Percentiles rank a stretch among this genome's conserved stretches.
These are phyloP conservation scores for Zosterops lateralis DNA, from an alignment of 2,113 vertebrate species.

Conservation along the genomic window DNA sequence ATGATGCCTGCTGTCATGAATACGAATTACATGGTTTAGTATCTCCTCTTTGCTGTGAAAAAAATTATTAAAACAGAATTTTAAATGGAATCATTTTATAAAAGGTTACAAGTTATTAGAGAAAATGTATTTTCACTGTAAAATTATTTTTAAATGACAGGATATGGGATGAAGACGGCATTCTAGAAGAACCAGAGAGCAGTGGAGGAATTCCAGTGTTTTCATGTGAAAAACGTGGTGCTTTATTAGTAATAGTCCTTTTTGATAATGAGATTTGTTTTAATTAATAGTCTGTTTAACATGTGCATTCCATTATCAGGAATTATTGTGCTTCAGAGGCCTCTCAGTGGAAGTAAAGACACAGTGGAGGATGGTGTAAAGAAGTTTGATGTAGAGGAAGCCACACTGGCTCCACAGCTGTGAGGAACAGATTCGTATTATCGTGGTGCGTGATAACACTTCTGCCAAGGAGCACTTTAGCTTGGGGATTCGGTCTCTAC, in stretches of 20 bases:
- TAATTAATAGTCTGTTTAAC: conserved; percentile 31
- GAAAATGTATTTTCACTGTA: not conserved
- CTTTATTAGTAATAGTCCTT: not conserved
- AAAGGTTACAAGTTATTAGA: conserved; percentile 8
- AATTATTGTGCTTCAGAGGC: not conserved
- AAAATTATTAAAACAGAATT: conserved; percentile 37
- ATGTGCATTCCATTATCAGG: conserved; percentile 6
- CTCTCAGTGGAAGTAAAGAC: not conserved
- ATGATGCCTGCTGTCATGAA: conserved; percentile 21
- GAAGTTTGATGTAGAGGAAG: not conserved
- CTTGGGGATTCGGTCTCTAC: not conserved
- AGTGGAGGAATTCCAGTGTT: not conserved
- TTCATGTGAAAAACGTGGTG: not conserved
- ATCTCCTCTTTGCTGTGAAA: conserved; percentile 29
- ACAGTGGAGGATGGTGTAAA: not conserved
- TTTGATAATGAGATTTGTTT: conserved; percentile 5
- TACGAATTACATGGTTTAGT: conserved; percentile 1
- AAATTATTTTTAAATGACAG: not conserved
- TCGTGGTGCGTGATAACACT: not conserved
- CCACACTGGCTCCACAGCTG: not conserved
- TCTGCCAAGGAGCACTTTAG: not conserved
- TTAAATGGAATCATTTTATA: not conserved
- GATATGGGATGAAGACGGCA: not conserved
- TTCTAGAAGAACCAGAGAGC: not conserved
- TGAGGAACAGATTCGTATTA: not conserved